Base-by-base conservation (phyloP, 2,888 invertebrate genomes). In the Marronus borbonicus region DNA sequence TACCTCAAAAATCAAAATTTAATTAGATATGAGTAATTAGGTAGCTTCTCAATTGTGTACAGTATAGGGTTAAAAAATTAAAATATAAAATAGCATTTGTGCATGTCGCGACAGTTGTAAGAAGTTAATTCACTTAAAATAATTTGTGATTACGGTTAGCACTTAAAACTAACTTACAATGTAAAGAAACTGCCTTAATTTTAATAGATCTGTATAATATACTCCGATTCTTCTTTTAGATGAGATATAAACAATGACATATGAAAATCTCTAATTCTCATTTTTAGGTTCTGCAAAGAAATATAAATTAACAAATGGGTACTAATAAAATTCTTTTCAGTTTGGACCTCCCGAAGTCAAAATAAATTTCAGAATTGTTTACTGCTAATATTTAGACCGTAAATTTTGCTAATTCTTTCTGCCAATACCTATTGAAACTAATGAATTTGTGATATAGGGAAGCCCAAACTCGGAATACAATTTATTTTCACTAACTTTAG, bases 111-210 rank as follows among this genome's bases (percentile, higher is more conserved):
- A 66, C 65, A 70, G 31, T 55, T 55, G 44, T 44, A 44, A 55
- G 44, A 60, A 39, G 44, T 24, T 44, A n/a, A 74, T 24, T 17
- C 39, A 74, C 72, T 74, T 74, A 74, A 70, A 65, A 68, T 66
- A 60, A 62, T 60, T 74, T 74, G 58, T 74, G 58, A 74, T 60
- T 58, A 60, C 44, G 14, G 49, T 28, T 28, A 12, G 49, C 72
- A 74, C 72, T 74, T 74, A 74, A 24, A 70, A 74, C 60, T 74
- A 74, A 49, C 62, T 74, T 74, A 74, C 39, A 58, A 62, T 74
- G 24, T 72, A 20, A 72, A 72, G 20, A 58, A 60, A 74, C 60
- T 74, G 72, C 72, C 60, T 60, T 74, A 74, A 58, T 74, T 74
- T 74, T 68, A 50, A 50, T 68, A 68, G 50, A 50, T 3, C 50